A percentile compares a stretch with the other conserved stretches of the same genome.
Evolutionary conservation across 2,113 vertebrate species (phyloP).

Genomic region (Peucedramus taeniatus): DNA sequence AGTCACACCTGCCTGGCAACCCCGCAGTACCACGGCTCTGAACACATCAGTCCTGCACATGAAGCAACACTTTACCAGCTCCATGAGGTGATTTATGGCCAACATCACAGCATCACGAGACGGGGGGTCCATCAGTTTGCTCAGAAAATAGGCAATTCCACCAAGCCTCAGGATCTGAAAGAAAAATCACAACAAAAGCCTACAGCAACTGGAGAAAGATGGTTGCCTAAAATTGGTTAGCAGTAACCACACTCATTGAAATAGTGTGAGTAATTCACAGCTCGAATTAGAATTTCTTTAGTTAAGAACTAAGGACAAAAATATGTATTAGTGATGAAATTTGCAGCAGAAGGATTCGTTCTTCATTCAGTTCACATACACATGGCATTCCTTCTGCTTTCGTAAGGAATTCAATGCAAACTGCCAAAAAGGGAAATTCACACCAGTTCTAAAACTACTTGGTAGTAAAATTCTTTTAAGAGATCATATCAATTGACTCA

Average conservation of each 20-base stretch:
- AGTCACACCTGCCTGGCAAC: neutral
- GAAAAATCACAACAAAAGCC: neutral
- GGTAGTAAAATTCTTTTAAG: neutral
- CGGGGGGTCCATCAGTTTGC: conserved; percentile 88
- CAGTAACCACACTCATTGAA: neutral
- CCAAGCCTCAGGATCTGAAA: conserved; percentile 91
- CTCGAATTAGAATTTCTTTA: neutral
- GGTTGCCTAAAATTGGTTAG: neutral
- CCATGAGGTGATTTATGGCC: conserved; percentile 88
- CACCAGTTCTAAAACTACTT: neutral
- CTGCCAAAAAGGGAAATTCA: neutral
- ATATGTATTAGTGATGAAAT: neutral
- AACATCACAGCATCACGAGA: conserved; percentile 81
- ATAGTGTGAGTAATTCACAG: neutral
- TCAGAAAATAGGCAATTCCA: conserved; percentile 86
- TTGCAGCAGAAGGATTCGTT: neutral
- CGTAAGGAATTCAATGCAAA: neutral
- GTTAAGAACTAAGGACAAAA: neutral
- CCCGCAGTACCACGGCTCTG: neutral
- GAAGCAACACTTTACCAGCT: conserved; percentile 79
- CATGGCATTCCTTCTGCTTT: neutral
- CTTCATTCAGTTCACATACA: neutral
- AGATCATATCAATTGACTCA: neutral
- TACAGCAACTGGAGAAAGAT: neutral
- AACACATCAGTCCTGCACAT: neutral